phyloP scores from a whole-genome alignment of 2,888 invertebrate species.

The Deladenus siricidicola region DNA sequence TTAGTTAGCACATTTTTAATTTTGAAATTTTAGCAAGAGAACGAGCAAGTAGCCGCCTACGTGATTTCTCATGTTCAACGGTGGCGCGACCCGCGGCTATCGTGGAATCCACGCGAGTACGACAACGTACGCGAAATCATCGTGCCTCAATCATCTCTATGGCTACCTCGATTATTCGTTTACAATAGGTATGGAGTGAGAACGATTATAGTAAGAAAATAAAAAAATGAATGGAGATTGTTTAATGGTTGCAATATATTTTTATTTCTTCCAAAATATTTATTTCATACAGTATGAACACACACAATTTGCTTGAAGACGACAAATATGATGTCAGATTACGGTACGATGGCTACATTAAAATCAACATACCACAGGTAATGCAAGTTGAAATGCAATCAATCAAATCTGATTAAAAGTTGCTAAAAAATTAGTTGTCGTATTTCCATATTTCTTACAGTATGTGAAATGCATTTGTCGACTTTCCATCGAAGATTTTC shows the following conservation, averaged over 20 bases:
- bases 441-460: no score
- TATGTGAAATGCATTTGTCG: constrained; percentile 30
- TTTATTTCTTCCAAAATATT: neutral
- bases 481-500: constrained; percentile 34
- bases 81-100: constrained; percentile 42
- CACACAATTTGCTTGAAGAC: constrained; percentile 48
- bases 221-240: no score
- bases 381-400: constrained; percentile 3
- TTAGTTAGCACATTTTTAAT: no score
- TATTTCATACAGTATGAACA: constrained; percentile 38
- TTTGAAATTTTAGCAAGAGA: constrained; percentile 41
- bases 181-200: constrained; percentile 23
- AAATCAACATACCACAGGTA: constrained; percentile 45
- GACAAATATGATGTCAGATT: constrained; percentile 46
- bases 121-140: constrained; percentile 40
- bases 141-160: constrained; percentile 42
- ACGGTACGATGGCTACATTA: constrained; percentile 39
- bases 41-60: constrained; percentile 49
- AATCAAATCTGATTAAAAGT: neutral
- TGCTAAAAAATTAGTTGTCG: neutral
- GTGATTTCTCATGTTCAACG: constrained; percentile 47
- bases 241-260: neutral
- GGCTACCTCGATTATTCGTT: constrained; percentile 50
- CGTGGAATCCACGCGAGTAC: constrained; percentile 42
- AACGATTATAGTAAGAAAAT: no score